Conservation (phyloP, 2,888 invertebrate genomes). For the Malachius bipustulatus region DNA sequence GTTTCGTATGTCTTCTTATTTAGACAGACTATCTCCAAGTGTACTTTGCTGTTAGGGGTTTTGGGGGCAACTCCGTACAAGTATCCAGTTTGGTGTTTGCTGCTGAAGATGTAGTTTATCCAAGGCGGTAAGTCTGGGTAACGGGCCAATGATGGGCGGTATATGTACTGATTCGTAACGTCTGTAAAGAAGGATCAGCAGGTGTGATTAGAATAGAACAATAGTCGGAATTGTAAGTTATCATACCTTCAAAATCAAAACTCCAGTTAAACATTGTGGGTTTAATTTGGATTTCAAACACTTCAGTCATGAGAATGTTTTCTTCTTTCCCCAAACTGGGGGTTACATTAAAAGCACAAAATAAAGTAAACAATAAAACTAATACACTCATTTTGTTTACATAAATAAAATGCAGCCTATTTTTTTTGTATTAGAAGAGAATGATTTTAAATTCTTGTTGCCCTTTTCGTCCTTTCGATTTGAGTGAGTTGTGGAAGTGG, state of each 20-base stretch:
- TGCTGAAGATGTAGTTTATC: slow-evolving; percentile 74
- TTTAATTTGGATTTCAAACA: slow-evolving; percentile 66
- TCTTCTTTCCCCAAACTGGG: slow-evolving; percentile 26
- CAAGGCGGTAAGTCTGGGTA: slow-evolving; percentile 78
- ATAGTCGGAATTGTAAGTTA: no score
- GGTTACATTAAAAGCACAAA: no score
- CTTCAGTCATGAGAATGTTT: slow-evolving; percentile 57
- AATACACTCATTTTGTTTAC: no score
- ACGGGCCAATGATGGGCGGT: slow-evolving; percentile 60
- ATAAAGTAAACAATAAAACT: no score
- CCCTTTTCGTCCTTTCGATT: no score
- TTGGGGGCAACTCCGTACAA: slow-evolving; percentile 75
- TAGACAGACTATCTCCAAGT: slow-evolving; percentile 64
- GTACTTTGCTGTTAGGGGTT: slow-evolving; percentile 39
- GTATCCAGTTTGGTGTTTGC: slow-evolving; percentile 65
- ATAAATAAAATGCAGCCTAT: no score
- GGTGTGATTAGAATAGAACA: no score
- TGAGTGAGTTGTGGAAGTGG: no score
- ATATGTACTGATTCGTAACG: slow-evolving; percentile 51
- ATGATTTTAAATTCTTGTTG: no score
- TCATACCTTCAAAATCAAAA: slow-evolving; percentile 45
- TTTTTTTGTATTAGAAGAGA: no score
- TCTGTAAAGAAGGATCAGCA: no score
- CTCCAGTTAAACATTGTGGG: slow-evolving; percentile 75
- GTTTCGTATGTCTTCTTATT: slow-evolving; percentile 71